Base-by-base conservation (phyloP, 2,113 vertebrate species). In the Nothoprocta perdicaria region DNA sequence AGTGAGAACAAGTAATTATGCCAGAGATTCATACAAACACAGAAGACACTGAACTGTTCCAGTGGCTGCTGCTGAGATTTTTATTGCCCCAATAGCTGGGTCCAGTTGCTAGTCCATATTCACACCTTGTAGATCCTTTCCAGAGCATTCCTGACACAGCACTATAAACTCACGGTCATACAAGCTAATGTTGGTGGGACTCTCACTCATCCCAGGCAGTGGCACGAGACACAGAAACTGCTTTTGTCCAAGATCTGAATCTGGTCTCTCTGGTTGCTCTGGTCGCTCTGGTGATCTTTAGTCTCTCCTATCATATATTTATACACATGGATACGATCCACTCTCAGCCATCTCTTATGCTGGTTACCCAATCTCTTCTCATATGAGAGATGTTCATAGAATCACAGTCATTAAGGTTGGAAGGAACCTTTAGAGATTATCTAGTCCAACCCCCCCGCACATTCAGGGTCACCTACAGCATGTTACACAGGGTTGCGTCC, bases 111-210 rank as follows among this genome's bases (percentile, higher is more conserved):
- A 40, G 12, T 15, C 40, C 9, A 52, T 88, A 77, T 83, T 80
- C 15, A 29, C 52, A 73, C 48, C 21, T 48, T 48, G 19, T 48
- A 22, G 18, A 48, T 8, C 18, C 48, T 22, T 21, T 23, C 48
- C 21, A 9, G 33, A 18, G 35, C n/a, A 52, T 48, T 57, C 53
- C 53, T 31, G 15, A 31, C 53, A 55, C 53, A 55, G 53, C 27
- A 16, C 53, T 29, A 31, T 57, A 57, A 57, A 9, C 27, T 16
- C 15, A 14, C 8, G 6, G 27, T 24, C 73, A 14, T 0, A 0
- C 33, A 13, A 78, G 19, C 50, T 62, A 15, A 24, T 69, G 43
- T 19, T n/a, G 10, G n/a, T 3, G 18, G 61, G 15, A 35, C 5
- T 2, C 2, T 68, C 33, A 17, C 75, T 27, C 7, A 43, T 14